Evolutionary conservation across 2,113 vertebrate species (phyloP).

Genomic region (Clarias gariepinus): DNA sequence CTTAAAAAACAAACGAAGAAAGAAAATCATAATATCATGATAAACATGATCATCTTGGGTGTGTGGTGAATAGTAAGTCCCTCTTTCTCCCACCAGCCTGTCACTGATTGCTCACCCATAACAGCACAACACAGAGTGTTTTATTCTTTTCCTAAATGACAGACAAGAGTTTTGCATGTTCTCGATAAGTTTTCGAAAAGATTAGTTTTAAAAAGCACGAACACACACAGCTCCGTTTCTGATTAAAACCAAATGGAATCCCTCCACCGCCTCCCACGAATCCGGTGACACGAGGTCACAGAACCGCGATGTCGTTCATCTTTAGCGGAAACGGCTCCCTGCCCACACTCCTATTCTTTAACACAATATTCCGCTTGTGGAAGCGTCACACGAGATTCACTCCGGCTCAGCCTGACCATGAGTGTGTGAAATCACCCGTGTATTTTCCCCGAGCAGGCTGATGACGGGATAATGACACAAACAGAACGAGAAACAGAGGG

Average conservation of each 20-base stretch:
- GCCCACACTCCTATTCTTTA: neutral
- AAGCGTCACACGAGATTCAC: constrained; percentile 21
- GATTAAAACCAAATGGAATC: neutral
- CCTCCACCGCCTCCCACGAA: neutral
- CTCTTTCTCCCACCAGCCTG: neutral
- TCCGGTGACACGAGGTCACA: constrained; percentile 24
- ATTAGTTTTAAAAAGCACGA: neutral
- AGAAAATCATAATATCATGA: neutral
- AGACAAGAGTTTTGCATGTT: neutral
- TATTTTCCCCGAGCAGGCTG: neutral
- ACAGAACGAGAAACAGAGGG: neutral
- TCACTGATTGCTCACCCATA: neutral
- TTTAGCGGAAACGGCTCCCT: neutral
- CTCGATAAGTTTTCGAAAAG: neutral
- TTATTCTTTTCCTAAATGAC: neutral
- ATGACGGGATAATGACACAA: constrained; percentile 14
- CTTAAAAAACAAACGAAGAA: too few relatives aligned
- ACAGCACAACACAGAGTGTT: neutral
- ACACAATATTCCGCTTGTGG: neutral
- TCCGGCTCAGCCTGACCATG: neutral
- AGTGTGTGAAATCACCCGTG: constrained; percentile 18
- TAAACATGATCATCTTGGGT: neutral
- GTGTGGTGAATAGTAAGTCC: neutral
- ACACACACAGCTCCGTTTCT: neutral
- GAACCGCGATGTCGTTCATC: constrained; percentile 30